Evolutionary conservation across 2,113 vertebrate species (phyloP).

Genomic region (Tragelaphus scriptus): DNA sequence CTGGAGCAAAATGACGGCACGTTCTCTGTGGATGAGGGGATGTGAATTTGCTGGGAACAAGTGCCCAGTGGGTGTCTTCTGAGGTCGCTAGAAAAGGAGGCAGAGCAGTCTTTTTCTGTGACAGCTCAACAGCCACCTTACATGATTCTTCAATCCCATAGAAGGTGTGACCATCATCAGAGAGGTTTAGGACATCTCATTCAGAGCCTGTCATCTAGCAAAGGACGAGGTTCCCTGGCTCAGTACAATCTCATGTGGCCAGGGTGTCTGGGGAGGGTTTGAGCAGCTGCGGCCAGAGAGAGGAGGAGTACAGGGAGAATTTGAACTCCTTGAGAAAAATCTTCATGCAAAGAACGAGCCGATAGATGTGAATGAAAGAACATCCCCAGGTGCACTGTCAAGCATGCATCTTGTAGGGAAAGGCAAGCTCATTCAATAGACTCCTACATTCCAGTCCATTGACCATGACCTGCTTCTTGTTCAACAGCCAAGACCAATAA

Average conservation of each 20-base stretch:
- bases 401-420: neutral
- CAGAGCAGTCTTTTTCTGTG: neutral
- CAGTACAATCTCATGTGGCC: neutral
- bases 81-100: neutral
- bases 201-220: neutral
- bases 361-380: neutral
- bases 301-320: neutral
- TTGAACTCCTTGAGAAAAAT: neutral
- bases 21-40: neutral
- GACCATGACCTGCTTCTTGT: neutral
- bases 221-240: neutral
- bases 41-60: neutral
- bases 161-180: neutral
- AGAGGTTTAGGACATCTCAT: neutral
- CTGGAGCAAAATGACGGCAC: rapidly evolving
- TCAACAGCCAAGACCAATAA: neutral
- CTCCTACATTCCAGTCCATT: neutral
- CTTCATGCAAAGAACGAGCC: neutral
- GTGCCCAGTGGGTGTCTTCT: neutral
- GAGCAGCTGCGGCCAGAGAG: neutral
- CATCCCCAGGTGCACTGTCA: neutral
- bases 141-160: neutral
- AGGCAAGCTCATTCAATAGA: neutral
- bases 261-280: neutral
- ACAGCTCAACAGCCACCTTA: neutral